Base-by-base conservation (phyloP, 2,888 invertebrate genomes). In the Paralinhomoeus sp. region DNA sequence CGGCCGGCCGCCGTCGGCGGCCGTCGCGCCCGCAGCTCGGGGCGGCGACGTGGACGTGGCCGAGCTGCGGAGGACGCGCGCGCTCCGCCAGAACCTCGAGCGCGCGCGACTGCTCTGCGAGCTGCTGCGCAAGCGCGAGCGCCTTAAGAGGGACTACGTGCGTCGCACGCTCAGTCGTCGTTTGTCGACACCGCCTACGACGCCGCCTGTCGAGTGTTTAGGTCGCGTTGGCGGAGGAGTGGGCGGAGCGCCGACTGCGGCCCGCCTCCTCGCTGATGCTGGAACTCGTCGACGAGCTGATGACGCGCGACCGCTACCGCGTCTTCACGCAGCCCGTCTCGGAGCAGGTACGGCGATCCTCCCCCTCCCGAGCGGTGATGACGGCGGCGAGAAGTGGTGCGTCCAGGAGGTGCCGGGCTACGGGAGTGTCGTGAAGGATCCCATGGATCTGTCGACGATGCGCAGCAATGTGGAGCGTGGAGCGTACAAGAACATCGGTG, bases 401-500 rank as follows among this genome's bases (percentile, higher is more conserved):
- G 24, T 27, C 9, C 33, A 46, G 12, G 52, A 64, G 57, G 80
- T 89, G 13, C 81, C 83, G 17, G 89, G 89, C 64, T 93, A 93
- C 65, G 73, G 76, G 44, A 74, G 78, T 15, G 76, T 81, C 40
- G 80, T 85, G 3, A 73, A 75, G 42, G 71, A 76, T 45, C 85
- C 85, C 0, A 85, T 85, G 80, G 83, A 84, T 65, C 69, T 87
- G 48, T 75, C 77, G 31, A 82, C 80, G 0, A 93, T 97, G 82
- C 72, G 76, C 49, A 57, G 56, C 21, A 71, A 70, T 49, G 57
- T 69, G 13, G 62, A 65, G 9, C 52, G 62, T 43, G 70, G 69
- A 50, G 53, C 54, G 40, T 83, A 84, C 62, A 65, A 67, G 9
- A 73, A 72, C 42, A 69, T 91, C 36, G 75, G 77, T 48, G 75